phyloP scores from a whole-genome alignment of 1,140 invertebrate genomes.

The Bombus waltoni region DNA sequence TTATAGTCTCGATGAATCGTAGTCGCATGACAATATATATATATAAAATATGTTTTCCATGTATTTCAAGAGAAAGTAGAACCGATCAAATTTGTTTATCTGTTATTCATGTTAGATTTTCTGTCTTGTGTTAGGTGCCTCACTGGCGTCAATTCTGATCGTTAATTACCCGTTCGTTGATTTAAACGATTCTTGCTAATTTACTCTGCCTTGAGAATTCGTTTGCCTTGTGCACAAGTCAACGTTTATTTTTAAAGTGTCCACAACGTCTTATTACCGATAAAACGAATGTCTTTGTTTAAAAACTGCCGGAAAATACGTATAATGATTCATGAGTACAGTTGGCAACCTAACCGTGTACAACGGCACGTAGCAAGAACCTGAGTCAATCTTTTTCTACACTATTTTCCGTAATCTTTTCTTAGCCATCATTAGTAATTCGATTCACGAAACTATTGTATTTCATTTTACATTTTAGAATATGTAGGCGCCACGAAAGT shows the following conservation, averaged over 20 bases:
- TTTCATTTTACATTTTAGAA: background rate
- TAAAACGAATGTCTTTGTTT: background rate
- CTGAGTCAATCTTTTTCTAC: background rate
- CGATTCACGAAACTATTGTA: background rate
- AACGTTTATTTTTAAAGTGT: constrained; percentile 25
- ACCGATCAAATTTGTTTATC: background rate
- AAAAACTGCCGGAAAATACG: background rate
- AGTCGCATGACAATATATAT: background rate
- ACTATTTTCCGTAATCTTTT: background rate
- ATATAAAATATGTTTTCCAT: background rate
- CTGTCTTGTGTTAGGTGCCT: background rate
- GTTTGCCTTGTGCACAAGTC: constrained; percentile 1
- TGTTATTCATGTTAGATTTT: background rate
- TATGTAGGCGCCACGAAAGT: background rate
- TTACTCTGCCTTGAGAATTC: constrained; percentile 7
- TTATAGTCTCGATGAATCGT: background rate
- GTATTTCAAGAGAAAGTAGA: background rate
- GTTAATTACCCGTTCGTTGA: background rate
- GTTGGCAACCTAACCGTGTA: background rate
- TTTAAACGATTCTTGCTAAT: background rate
- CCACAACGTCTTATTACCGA: background rate
- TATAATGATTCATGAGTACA: background rate
- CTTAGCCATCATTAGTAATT: background rate
- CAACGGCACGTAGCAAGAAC: too few species aligned
- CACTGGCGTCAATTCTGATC: background rate